Conservation (phyloP, 2,113 vertebrate species). For the Chlamydotis undulata region DNA sequence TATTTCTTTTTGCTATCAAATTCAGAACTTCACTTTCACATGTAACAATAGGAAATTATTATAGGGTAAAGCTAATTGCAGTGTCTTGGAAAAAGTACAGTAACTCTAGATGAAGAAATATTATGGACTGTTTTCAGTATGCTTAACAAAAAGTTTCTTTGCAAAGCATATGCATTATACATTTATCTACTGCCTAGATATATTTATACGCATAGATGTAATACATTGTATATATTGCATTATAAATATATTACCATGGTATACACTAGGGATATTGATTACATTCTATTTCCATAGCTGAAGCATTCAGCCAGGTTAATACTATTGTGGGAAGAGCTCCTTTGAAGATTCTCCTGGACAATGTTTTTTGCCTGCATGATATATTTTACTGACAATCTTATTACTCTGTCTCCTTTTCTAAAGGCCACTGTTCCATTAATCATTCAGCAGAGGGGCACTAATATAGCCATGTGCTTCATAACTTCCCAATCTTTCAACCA, state of each 20-base stretch:
- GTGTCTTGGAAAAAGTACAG: conserved; percentile 6
- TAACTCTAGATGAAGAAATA: not conserved
- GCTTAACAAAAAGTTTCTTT: not conserved
- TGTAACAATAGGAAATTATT: not conserved
- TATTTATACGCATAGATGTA: not conserved
- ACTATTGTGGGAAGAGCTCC: not conserved
- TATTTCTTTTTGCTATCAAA: conserved; percentile 21
- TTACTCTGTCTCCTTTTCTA: not conserved
- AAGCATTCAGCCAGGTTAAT: not conserved
- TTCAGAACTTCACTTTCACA: not conserved
- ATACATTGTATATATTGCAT: not conserved
- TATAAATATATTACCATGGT: not conserved
- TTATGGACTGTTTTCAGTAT: not conserved
- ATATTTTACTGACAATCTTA: not conserved
- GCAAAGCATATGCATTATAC: not conserved
- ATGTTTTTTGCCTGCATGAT: not conserved
- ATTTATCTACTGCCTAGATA: not conserved
- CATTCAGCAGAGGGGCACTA: not conserved
- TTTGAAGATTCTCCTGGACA: not conserved
- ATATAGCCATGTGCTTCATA: not conserved
- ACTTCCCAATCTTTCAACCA: not conserved
- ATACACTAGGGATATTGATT: not conserved
- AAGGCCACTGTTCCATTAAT: not conserved
- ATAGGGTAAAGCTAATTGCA: not conserved
- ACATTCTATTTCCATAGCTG: not conserved